A percentile compares a stretch with the other conserved stretches of the same genome.
phyloP scores from a whole-genome alignment of 1,140 invertebrate species.

The Caenorhabditis briggsae region DNA sequence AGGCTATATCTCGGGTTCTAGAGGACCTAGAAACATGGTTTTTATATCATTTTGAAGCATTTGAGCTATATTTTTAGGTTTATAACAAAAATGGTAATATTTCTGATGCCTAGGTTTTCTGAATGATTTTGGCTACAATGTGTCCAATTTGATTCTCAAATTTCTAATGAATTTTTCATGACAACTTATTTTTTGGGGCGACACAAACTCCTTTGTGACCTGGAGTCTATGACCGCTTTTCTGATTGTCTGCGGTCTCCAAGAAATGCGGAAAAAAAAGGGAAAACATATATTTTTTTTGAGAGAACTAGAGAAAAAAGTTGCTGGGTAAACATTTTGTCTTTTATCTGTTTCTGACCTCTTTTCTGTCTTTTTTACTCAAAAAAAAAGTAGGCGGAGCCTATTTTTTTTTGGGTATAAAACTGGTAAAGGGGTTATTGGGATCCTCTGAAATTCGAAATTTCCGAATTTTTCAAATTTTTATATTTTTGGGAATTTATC shows the following conservation, averaged over 20 bases:
- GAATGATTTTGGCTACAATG: no score
- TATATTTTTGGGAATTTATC: no score
- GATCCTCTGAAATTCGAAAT: not conserved
- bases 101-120: no score
- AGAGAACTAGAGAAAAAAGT: no score
- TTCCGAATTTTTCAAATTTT: not conserved
- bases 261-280: no score
- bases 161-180: no score
- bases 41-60: no score
- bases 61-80: no score
- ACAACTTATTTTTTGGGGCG: not conserved
- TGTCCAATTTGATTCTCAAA: no score
- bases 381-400: not conserved
- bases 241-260: not conserved
- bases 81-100: no score
- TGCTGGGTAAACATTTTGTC: not conserved
- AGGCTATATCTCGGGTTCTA: no score
- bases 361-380: not conserved
- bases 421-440: not conserved
- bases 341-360: not conserved
- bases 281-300: not conserved
- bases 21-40: no score
- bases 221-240: conserved; percentile 32
- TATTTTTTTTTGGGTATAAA: not conserved
- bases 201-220: conserved; percentile 54